Base-by-base conservation (phyloP, 2,888 invertebrate genomes). In the Erynnis tages region DNA sequence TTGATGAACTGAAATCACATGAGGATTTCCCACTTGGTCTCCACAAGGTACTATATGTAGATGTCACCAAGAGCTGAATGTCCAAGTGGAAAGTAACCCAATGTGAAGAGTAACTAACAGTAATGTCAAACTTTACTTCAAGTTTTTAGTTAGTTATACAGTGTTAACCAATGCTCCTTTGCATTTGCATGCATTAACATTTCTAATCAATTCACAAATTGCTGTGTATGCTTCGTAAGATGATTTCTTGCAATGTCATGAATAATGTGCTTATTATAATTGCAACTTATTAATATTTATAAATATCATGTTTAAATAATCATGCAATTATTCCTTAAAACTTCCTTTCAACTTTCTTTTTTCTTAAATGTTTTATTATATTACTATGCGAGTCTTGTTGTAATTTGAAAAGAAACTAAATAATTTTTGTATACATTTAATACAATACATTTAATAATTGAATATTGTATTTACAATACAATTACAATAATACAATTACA, bases 1-100 rank as follows among this genome's bases (percentile, higher is more conserved):
- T 89, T 57, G 88, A 89, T 67, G 75, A 82, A 62, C 71, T 87
- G 69, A 85, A 84, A 73, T 73, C 81, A 54, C 79, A 76, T 63
- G 80, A 79, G 61, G 83, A 82, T 37, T 71, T 85, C 63, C 84
- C 78, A 34, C 82, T 78, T 11, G 78, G 79, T 63, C 63, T 80
- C 53, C 74, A 82, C 66, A 82, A 89, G 89, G 89, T 89, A 89
- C 69, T 72, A 62, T 70, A 63, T 70, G 68, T 73, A 69, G 73
- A 67, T 60, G 53, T 65, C 48, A 45, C 57, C 55, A 56, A 48
- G 50, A 57, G 54, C 44, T 57, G 37, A 54, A 57, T 58, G 58
- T 57, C 44, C 40, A 53, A 29, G 54, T 54, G 49, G 45, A 53
- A 34, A 35, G 53, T 52, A 50, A 54, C 54, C 54, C 30, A 57